Conservation (phyloP, 1,140 invertebrate genomes). For the Magallana angulata region DNA sequence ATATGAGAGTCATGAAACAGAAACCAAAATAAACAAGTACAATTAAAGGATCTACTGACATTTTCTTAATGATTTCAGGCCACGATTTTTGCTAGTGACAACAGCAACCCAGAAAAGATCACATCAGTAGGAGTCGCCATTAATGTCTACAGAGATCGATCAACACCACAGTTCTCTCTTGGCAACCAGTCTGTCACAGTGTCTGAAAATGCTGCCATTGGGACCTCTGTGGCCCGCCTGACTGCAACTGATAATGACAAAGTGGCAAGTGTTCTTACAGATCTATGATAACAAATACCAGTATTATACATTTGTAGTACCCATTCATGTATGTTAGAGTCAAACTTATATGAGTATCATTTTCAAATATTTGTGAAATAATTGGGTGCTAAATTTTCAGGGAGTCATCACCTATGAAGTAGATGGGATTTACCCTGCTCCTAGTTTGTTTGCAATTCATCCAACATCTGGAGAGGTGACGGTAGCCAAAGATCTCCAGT, state of each 20-base stretch:
- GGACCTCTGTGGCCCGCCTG: slow-evolving; percentile 88
- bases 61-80: slow-evolving; percentile 57
- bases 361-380: background rate
- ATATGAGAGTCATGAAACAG: background rate
- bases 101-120: slow-evolving; percentile 89
- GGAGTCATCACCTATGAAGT: slow-evolving; percentile 48
- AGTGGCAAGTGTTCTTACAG: slow-evolving; percentile 38
- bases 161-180: slow-evolving; percentile 88
- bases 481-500: slow-evolving; percentile 36
- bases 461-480: slow-evolving; percentile 45
- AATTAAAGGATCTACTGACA: too few species aligned
- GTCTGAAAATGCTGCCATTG: slow-evolving; percentile 88
- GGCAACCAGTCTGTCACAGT: slow-evolving; percentile 87
- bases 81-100: slow-evolving; percentile 92
- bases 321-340: too few species aligned
- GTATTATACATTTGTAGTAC: too few species aligned
- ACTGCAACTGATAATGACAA: slow-evolving; percentile 70
- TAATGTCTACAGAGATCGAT: slow-evolving; percentile 85
- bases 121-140: slow-evolving; percentile 92
- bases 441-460: slow-evolving; percentile 52
- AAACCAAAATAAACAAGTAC: too few species aligned
- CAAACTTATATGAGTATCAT: too few species aligned
- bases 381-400: slow-evolving; percentile 44
- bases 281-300: too few species aligned
- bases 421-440: slow-evolving; percentile 54